Evolutionary conservation across 2,113 vertebrate species (phyloP), one percentile per base, ranked within the genome.

Genomic region (Oryzias celebensis): DNA sequence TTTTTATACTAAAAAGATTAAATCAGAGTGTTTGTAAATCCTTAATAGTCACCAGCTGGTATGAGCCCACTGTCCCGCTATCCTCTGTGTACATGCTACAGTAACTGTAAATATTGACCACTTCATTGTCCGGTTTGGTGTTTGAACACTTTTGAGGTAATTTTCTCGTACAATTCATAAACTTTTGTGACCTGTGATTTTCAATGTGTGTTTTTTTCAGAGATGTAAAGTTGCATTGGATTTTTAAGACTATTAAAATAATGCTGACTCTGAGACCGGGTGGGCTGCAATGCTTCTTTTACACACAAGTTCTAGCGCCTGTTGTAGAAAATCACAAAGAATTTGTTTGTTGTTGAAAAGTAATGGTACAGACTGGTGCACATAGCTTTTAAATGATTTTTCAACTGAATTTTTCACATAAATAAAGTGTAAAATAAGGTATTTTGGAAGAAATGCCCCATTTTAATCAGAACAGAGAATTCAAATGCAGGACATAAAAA

Each of bases 31-130:
- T 77, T 62, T 74, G 64, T 68, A 65, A 49, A 31, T 58, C 10
- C 3, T 45, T 55, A 48, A 14, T 46, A 28, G 45, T 61, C 36
- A 66, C 28, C 22, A 58, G 75, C 64, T 75, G 62, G 58, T 71
- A 66, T 71, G 71, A 69, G 78, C 80, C 74, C 72, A 64, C 23
- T 81, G 80, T 81, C 78, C 81, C 73, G 77, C 64, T 43, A 58
- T 54, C 22, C 73, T 81, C 60, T 78, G 71, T 90, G 80, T 85
- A 85, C 62, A 82, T 84, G 78, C 62, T 63, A 42, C 59, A 67
- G 46, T 81, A 72, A 80, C 69, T 90, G 81, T 84, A 85, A 76
- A 88, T 87, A 77, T 81, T 75, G 80, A 78, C 78, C 58, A 49
- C 44, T 68, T 73, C 43, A 43, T 62, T 74, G 73, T 84, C 56